Evolutionary conservation across 2,113 vertebrate genomes (phyloP).

Genomic region (Campylomormyrus numenius): DNA sequence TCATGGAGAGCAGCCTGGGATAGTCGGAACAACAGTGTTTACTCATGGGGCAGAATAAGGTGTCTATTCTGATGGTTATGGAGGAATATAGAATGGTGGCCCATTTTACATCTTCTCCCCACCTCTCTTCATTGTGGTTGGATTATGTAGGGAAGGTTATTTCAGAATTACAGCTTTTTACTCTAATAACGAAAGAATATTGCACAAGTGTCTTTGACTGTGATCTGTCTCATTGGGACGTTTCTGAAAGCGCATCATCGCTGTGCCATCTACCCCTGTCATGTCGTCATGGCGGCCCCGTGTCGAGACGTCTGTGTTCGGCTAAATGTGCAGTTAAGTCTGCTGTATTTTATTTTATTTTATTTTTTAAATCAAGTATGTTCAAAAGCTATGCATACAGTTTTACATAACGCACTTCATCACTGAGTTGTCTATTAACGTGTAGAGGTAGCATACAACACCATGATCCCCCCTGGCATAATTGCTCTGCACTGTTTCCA

Average conservation of each 20-base stretch:
- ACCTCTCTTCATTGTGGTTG: background rate
- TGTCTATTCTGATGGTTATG: background rate
- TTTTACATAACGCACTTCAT: background rate
- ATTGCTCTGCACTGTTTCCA: background rate
- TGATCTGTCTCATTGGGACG: background rate
- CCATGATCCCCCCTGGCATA: background rate
- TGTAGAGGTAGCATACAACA: background rate
- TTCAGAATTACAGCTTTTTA: background rate
- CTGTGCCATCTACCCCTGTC: background rate
- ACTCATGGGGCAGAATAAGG: background rate
- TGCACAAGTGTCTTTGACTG: background rate
- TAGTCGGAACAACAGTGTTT: background rate
- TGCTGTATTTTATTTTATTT: background rate
- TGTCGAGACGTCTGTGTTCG: background rate
- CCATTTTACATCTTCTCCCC: background rate
- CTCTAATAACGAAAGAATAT: background rate
- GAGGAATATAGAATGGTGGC: background rate
- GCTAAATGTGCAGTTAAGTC: background rate
- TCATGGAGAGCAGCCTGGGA: background rate
- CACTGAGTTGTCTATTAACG: background rate
- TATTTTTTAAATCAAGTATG: background rate
- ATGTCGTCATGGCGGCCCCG: background rate
- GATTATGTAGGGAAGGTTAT: background rate
- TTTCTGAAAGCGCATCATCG: background rate
- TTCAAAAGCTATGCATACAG: background rate